Evolutionary conservation across 2,113 vertebrate species (phyloP).

Genomic region (Gobius niger): DNA sequence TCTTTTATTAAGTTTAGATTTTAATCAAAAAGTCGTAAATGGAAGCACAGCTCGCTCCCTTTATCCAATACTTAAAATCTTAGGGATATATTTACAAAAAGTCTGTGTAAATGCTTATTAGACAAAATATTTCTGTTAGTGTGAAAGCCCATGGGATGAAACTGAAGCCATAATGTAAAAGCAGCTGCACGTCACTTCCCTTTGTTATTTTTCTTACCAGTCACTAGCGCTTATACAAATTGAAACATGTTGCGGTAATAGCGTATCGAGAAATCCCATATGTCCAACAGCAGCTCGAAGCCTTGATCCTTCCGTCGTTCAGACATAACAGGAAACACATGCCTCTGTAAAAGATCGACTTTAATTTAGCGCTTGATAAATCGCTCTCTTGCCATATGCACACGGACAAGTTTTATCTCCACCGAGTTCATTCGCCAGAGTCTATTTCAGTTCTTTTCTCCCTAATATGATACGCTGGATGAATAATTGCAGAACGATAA

Average conservation of each 20-base stretch:
- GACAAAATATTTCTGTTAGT: too few relatives aligned
- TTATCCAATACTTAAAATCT: too few relatives aligned
- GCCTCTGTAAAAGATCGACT: neutral
- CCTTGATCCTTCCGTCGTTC: neutral
- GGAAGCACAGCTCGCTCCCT: too few relatives aligned
- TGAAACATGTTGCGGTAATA: neutral
- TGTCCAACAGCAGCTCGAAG: neutral
- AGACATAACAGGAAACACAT: constrained; percentile 9
- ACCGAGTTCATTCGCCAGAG: neutral
- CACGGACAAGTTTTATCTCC: neutral
- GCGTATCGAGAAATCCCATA: neutral
- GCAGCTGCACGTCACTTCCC: neutral
- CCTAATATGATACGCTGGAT: neutral
- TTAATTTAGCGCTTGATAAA: constrained; percentile 9
- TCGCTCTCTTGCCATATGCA: neutral
- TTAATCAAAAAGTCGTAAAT: too few relatives aligned
- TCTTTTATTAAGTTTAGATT: too few relatives aligned
- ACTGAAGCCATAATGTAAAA: neutral
- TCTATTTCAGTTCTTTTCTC: neutral
- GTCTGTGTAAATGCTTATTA: too few relatives aligned
- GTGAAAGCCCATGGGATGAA: too few relatives aligned
- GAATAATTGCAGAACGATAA: neutral
- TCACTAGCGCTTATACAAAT: neutral
- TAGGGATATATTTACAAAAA: too few relatives aligned
- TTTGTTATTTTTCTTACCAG: neutral